phyloP scores from a whole-genome alignment of 2,888 invertebrate species.

The Cyclophora albipunctata region DNA sequence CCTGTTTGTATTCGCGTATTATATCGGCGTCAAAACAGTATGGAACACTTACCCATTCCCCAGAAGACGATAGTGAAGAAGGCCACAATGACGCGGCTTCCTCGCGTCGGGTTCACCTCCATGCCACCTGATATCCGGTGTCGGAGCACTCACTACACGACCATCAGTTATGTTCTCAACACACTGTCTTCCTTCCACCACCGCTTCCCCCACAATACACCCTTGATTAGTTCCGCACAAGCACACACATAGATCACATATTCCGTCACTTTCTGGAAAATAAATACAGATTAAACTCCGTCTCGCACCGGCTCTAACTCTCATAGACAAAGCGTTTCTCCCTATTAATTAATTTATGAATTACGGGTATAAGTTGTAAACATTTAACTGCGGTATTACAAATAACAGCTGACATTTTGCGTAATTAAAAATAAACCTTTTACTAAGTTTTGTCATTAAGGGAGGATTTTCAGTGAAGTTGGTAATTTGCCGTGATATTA shows the following conservation, averaged over 20 bases:
- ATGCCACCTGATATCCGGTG: conserved; percentile 47
- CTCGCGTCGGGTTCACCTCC: conserved; percentile 53
- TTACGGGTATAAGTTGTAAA: conserved; percentile 18
- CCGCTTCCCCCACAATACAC: conserved; percentile 19
- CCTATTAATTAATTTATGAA: conserved; percentile 15
- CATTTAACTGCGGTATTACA: conserved; percentile 16
- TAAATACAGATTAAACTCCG: not conserved
- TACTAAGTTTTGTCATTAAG: conserved; percentile 11
- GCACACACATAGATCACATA: conserved; percentile 42
- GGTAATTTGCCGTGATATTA: not conserved
- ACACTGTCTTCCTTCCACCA: conserved; percentile 12
- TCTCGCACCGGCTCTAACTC: too few species aligned
- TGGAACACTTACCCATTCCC: conserved; percentile 60
- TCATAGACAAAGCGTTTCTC: conserved; percentile 4
- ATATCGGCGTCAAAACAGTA: conserved; percentile 1
- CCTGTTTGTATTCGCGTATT: conserved; percentile 5
- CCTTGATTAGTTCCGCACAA: conserved; percentile 45
- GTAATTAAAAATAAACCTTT: conserved; percentile 17
- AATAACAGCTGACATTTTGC: conserved; percentile 17
- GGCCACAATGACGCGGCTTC: conserved; percentile 65
- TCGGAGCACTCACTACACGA: conserved; percentile 23
- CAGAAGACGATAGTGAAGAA: conserved; percentile 64
- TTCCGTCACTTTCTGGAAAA: conserved; percentile 39
- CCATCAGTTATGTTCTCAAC: conserved; percentile 7
- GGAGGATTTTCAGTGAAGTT: conserved; percentile 2